Base-by-base conservation (phyloP, 2,797 vertebrate species). In the Halcyon badia region DNA sequence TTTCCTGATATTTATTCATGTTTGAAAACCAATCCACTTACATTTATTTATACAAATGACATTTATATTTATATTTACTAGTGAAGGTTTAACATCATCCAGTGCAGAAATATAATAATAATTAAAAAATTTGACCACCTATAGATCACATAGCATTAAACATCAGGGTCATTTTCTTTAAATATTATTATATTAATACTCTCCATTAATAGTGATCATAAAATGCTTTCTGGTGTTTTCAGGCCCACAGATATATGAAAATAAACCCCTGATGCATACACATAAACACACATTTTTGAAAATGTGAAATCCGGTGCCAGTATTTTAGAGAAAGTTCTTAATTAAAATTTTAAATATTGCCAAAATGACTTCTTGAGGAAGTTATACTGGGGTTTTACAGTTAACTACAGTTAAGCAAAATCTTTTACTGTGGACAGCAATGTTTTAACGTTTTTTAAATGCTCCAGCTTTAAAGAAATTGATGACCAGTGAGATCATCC, bases 391-490 rank as follows among this genome's bases (percentile, higher is more conserved):
- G 6, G 30, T 69, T 87, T 87, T 83, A 42, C 2, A 3, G 17
- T 48, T 73, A 85, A 25, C 37, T 78, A 31, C 9, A 28, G 31
- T 87, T 52, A 20, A 71, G 68, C 71, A 71, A 83, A 73, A 61
- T 77, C 16, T 92, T 70, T 60, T 62, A 41, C 28, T 84, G 14
- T 44, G 64, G 90, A 85, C 30, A 91, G 56, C 31, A 93, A 30
- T 91, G 83, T 88, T 95, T 94, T 80, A 81, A 89, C n/a, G 18
- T 48, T 80, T 78, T 68, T 77, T 6, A 94, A 97, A 90, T 87
- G 49, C 18, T 95, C 56, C 56, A 79, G 12, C 11, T 73, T 89
- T 80, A 94, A 90, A 90, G 87, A 80, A 91, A 83, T 87, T 72
- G 46, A 92, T 76, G 82, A 44, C 57, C 64, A 90, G 42, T 88